These are phyloP conservation scores for Anastatus disparis DNA, from an alignment of 1,140 invertebrate genomes.

Conservation along the genomic window DNA sequence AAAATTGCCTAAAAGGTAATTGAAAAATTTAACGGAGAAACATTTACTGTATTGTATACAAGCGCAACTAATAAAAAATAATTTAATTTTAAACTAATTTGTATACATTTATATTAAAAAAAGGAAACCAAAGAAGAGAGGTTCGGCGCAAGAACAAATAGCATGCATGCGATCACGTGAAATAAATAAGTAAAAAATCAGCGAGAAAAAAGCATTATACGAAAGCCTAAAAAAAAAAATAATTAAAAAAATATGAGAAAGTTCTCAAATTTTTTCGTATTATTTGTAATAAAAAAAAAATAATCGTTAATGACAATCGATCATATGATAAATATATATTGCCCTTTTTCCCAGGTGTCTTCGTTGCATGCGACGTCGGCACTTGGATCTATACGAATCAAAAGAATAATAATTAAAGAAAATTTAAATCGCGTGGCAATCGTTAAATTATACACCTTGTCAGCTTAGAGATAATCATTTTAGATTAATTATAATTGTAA, in stretches of 20 bases:
- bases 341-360: too few relatives aligned
- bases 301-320: constrained; percentile 34
- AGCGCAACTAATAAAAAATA: too few relatives aligned
- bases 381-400: neutral
- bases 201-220: too few relatives aligned
- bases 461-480: constrained; percentile 11
- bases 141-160: neutral
- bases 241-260: too few relatives aligned
- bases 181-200: neutral
- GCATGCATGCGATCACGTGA: neutral
- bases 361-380: neutral
- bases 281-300: constrained; percentile 24
- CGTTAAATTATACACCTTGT: constrained; percentile 36
- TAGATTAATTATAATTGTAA: constrained; percentile 27
- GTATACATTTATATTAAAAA: constrained; percentile 24
- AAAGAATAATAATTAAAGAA: neutral
- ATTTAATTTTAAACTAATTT: neutral
- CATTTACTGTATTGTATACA: too few relatives aligned
- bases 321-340: too few relatives aligned
- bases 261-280: constrained; percentile 24
- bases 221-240: constrained; percentile 38
- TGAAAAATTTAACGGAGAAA: too few relatives aligned
- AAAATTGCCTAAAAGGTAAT: too few relatives aligned
- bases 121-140: constrained; percentile 19
- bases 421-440: constrained; percentile 4